Percentiles rank a stretch among this genome's conserved stretches.
Conservation (phyloP, 2,888 invertebrate species). For the Cyclophora punctaria region DNA sequence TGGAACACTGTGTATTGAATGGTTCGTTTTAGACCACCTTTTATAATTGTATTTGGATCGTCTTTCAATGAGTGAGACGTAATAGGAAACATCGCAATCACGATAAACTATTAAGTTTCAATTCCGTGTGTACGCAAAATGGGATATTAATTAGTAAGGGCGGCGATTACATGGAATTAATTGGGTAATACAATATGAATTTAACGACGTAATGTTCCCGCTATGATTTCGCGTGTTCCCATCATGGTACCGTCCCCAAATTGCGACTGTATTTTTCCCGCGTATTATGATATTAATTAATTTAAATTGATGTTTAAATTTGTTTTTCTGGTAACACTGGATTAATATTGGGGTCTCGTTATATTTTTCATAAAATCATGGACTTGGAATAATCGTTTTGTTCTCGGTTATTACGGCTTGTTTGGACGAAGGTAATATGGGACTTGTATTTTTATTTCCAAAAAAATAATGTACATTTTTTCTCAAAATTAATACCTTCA, state of each 20-base stretch:
- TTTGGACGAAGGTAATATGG: too few relatives aligned
- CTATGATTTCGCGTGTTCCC: slow-evolving; percentile 1
- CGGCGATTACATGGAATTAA: slow-evolving; percentile 60
- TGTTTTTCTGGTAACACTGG: slow-evolving; percentile 6
- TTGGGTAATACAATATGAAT: slow-evolving; percentile 63
- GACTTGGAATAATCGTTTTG: too few relatives aligned
- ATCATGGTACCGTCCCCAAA: slow-evolving; percentile 6
- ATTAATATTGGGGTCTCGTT: slow-evolving; percentile 4
- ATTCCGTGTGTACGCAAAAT: slow-evolving; percentile 24
- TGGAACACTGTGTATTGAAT: too few relatives aligned
- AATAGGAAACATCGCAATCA: slow-evolving; percentile 24
- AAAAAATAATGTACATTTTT: too few relatives aligned
- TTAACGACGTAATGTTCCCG: slow-evolving; percentile 31
- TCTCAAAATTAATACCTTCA: too few relatives aligned
- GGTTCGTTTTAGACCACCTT: too few relatives aligned
- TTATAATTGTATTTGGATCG: too few relatives aligned
- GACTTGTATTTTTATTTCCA: too few relatives aligned
- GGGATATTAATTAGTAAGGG: slow-evolving; percentile 33
- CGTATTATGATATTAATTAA: slow-evolving; percentile 15
- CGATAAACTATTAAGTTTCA: slow-evolving; percentile 57
- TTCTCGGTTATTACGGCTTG: too few relatives aligned
- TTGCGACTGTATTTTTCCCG: slow-evolving; percentile 13
- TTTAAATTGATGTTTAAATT: slow-evolving; percentile 16
- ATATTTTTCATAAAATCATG: too few relatives aligned
- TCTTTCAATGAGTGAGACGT: background rate